Evolutionary conservation across 2,113 vertebrate species (phyloP).

Genomic region (Aegithalos caudatus): DNA sequence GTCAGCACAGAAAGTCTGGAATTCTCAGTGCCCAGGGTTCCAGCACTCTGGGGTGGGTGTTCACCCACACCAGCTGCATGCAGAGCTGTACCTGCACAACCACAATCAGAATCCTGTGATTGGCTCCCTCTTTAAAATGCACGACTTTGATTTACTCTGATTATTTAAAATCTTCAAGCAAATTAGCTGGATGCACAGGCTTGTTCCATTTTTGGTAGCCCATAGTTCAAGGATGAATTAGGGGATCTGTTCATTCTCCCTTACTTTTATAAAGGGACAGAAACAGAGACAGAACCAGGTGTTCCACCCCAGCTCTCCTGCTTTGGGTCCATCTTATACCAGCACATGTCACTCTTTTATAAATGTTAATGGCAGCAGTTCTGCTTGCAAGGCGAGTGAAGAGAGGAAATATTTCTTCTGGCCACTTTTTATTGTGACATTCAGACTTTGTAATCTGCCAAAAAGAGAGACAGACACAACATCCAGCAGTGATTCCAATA

Average conservation of each 20-base stretch:
- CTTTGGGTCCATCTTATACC: background rate
- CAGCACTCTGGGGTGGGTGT: background rate
- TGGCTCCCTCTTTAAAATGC: background rate
- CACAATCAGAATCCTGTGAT: background rate
- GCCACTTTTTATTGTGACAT: background rate
- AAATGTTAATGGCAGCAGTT: background rate
- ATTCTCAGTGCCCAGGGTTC: background rate
- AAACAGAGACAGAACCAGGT: background rate
- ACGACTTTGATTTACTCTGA: background rate
- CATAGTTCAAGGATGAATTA: background rate
- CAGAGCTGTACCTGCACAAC: background rate
- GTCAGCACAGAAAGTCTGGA: background rate
- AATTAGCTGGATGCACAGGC: background rate
- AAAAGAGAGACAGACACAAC: background rate
- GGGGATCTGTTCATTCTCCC: background rate
- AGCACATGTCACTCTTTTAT: fast-evolving
- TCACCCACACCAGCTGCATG: background rate
- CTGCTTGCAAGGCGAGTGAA: background rate
- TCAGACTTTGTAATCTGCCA: background rate
- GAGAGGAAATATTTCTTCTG: background rate
- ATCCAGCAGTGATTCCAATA: background rate
- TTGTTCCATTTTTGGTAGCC: background rate
- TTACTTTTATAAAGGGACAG: background rate
- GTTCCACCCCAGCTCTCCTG: background rate
- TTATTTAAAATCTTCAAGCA: background rate